Evolutionary conservation across 2,888 invertebrate species (phyloP).

Genomic region (Hemistola chrysoprasaria): DNA sequence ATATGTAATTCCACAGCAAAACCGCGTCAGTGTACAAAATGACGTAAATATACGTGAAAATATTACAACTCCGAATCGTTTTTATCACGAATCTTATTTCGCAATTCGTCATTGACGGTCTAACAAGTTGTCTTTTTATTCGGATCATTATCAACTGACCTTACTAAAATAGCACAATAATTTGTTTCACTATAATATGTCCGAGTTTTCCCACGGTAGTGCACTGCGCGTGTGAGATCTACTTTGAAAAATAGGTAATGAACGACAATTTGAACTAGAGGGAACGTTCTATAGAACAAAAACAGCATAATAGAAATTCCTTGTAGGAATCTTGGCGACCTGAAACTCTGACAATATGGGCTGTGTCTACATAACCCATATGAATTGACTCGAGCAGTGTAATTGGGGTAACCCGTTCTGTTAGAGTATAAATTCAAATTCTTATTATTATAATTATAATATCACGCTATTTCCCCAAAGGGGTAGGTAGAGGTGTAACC

Average conservation of each 20-base stretch:
- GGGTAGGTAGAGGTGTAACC: no score
- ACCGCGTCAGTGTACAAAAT: slow-evolving; percentile 20
- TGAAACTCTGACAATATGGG: no score
- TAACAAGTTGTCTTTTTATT: slow-evolving; percentile 49
- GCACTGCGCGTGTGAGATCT: slow-evolving; percentile 33
- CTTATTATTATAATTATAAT: no score
- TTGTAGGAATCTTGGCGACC: no score
- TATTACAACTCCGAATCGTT: slow-evolving; percentile 39
- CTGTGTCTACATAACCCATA: no score
- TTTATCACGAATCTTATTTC: slow-evolving; percentile 52
- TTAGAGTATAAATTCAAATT: no score
- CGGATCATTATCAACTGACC: slow-evolving; percentile 58
- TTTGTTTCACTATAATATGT: slow-evolving; percentile 42
- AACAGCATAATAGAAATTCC: no score
- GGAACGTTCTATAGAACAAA: no score
- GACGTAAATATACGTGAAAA: slow-evolving; percentile 51
- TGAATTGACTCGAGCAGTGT: no score
- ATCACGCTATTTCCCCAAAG: no score
- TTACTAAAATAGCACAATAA: slow-evolving; percentile 52
- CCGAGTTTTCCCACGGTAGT: slow-evolving; percentile 52
- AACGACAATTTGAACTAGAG: no score
- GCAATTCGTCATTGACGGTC: slow-evolving; percentile 57
- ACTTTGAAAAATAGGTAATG: slow-evolving; percentile 34
- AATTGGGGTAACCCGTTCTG: no score
- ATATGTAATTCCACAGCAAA: slow-evolving; percentile 23